These are phyloP conservation scores for Leptestheria dahalacensis DNA, from an alignment of 1,140 invertebrate genomes.

Conservation along the genomic window DNA sequence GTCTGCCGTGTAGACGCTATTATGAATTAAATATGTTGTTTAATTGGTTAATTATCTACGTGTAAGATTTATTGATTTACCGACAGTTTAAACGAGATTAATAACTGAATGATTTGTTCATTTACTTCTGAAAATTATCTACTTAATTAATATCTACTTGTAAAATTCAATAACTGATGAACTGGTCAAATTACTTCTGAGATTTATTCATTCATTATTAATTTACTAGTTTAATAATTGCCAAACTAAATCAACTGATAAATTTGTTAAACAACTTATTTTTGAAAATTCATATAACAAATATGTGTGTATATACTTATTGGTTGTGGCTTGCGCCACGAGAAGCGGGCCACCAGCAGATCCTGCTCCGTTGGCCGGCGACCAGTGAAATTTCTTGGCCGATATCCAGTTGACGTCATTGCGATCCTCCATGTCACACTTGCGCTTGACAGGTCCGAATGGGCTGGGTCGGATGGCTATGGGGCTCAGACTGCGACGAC, in stretches of 20 bases:
- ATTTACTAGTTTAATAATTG: too few relatives aligned
- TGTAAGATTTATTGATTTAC: too few relatives aligned
- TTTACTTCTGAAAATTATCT: too few relatives aligned
- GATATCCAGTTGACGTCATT: conserved; percentile 18
- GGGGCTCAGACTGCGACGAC: conserved; percentile 55
- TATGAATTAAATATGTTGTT: too few relatives aligned
- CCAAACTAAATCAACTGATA: neutral
- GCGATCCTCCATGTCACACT: conserved; percentile 55
- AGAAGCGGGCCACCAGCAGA: neutral
- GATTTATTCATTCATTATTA: too few relatives aligned
- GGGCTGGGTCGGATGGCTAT: conserved; percentile 60
- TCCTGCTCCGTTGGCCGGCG: neutral
- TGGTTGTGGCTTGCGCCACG: neutral
- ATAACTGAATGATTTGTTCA: too few relatives aligned
- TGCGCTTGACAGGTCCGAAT: conserved; percentile 55
- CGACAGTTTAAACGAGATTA: too few relatives aligned
- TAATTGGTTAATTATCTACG: too few relatives aligned
- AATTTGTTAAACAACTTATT: neutral
- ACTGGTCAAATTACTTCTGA: too few relatives aligned
- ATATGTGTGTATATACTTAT: neutral
- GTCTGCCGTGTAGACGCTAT: neutral
- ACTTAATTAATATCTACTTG: too few relatives aligned
- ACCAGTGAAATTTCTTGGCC: conserved; percentile 9
- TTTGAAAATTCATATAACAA: neutral
- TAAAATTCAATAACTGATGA: too few relatives aligned